Conservation (phyloP, 2,113 vertebrate genomes). For the Hyperopisus bebe region DNA sequence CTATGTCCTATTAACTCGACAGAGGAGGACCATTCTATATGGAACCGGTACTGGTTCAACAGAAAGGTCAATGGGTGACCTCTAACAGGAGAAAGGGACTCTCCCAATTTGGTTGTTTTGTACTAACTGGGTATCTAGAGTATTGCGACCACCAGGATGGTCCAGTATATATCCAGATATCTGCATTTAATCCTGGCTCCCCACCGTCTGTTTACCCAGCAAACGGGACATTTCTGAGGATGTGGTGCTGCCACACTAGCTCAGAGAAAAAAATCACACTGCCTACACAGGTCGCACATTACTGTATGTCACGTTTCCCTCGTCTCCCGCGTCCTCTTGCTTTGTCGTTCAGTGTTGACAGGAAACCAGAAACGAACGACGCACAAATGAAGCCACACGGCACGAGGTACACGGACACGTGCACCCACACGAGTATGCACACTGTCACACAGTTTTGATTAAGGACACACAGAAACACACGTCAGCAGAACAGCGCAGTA, state of each 20-base stretch:
- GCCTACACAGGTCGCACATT: neutral
- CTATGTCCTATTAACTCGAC: neutral
- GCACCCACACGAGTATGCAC: neutral
- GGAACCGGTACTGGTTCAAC: neutral
- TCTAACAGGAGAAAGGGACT: neutral
- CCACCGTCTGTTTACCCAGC: neutral
- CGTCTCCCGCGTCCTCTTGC: neutral
- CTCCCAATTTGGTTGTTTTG: neutral
- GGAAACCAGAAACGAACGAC: too few relatives aligned
- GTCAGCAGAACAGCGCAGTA: neutral
- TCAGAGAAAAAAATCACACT: neutral
- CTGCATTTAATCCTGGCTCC: neutral
- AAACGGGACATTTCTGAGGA: neutral
- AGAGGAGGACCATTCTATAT: neutral
- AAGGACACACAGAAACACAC: slow-evolving; percentile 5
- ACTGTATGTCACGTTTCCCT: slow-evolving; percentile 3
- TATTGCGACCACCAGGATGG: neutral
- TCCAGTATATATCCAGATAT: neutral
- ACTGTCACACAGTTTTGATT: neutral
- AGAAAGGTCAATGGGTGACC: neutral
- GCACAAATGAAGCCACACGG: neutral
- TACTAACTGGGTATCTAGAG: neutral
- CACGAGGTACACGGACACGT: neutral
- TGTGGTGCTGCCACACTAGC: neutral
- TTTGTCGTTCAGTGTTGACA: neutral